Conservation (phyloP, 2,888 invertebrate genomes). For the Drosophila barbarae region DNA sequence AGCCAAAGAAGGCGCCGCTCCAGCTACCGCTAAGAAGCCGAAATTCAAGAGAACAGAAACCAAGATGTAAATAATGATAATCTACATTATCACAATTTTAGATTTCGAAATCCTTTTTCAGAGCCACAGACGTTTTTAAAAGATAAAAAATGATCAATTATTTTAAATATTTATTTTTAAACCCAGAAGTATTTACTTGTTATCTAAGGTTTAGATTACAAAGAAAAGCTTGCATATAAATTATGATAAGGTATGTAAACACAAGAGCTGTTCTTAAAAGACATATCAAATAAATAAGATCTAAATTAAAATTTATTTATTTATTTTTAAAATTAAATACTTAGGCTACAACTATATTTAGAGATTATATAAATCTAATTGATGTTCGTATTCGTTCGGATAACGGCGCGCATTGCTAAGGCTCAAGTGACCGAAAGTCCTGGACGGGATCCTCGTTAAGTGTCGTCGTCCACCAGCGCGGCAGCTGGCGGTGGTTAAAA, state of each 20-base stretch:
- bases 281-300: slow-evolving; percentile 71
- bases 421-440: slow-evolving; percentile 78
- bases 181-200: too few relatives aligned
- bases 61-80: too few relatives aligned
- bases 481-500: slow-evolving; percentile 43
- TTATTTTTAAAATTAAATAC: slow-evolving; percentile 75
- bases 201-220: slow-evolving; percentile 55
- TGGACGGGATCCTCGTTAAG: slow-evolving; percentile 28
- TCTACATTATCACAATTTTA: too few relatives aligned
- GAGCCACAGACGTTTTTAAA: too few relatives aligned
- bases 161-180: too few relatives aligned
- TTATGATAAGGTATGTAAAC: slow-evolving; percentile 75
- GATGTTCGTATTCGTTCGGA: slow-evolving; percentile 69
- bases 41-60: too few relatives aligned
- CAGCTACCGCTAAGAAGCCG: too few relatives aligned
- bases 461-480: slow-evolving; percentile 35
- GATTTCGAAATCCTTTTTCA: too few relatives aligned
- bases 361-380: slow-evolving; percentile 74
- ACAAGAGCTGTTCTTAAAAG: slow-evolving; percentile 76
- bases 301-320: slow-evolving; percentile 76
- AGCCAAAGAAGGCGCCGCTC: too few relatives aligned
- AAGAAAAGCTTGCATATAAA: slow-evolving; percentile 72
- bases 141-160: too few relatives aligned
- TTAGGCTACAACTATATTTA: slow-evolving; percentile 73
- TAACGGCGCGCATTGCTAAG: slow-evolving; percentile 62